Base-by-base conservation (phyloP, 2,797 vertebrate genomes). In the Apodemus agrarius region DNA sequence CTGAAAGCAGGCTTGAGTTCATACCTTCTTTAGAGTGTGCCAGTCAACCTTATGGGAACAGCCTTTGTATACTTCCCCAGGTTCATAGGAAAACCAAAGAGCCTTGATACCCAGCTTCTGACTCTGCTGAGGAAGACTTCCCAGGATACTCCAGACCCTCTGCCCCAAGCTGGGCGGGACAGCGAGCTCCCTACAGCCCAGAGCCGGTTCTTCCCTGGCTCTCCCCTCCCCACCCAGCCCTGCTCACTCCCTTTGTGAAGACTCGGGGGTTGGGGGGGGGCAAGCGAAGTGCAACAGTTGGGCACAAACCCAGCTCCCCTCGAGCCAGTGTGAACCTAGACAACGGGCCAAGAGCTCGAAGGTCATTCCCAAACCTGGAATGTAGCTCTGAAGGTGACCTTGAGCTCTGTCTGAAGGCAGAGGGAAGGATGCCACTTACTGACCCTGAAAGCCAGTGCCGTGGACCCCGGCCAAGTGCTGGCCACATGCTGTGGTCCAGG, bases 231-330 rank as follows among this genome's bases (percentile, higher is more conserved):
- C 3, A 49, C 82, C 29, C 19, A 8, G 46, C 19, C 6, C 37
- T 7, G 7, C 12, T 8, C 29, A 37, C 54, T 67, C 22, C 9
- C 43, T 49, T 43, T 29, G 22, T 49, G 19, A 37, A 59, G 63
- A 65, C 21, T 26, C 0, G 78, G 40, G 29, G 34, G 13, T 5
- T n/a, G 7, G 1, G 49, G 6, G n/a, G 22, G 12, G 6, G 7
- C 46, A 12, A 29, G 46, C 1, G 0, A 46, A 29, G 7, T 1
- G 6, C 6, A 26, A 46, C 82, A 2, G 4, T 61, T 1, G 22
- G 31, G 26, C 9, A 26, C 0, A 1, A 21, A 7, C 54, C 21
- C 31, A 6, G 63, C 54, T 69, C 40, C 82, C 69, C n/a, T 14
- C 6, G 49, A 81, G 21, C 37, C 52, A 57, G 34, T 31, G 37